Base-by-base conservation (phyloP, 1,140 invertebrate genomes). In the Zophobas atratus region DNA sequence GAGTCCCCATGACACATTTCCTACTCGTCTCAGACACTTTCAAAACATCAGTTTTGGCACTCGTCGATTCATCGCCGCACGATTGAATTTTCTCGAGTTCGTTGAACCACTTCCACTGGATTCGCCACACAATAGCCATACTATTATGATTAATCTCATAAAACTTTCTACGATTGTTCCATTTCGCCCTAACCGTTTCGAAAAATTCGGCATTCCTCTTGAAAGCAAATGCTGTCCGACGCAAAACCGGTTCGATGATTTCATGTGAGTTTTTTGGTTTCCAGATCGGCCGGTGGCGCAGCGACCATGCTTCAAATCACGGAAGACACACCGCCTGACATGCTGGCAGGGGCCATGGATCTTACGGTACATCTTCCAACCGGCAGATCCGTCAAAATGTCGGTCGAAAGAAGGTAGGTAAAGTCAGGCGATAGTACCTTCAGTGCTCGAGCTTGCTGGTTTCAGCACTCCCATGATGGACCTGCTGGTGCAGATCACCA, bases 381-480 rank as follows among this genome's bases (percentile, higher is more conserved):
- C 75, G 91, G 92, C n/a, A 89, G 90, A 79, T 84, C 88, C 53
- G 88, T 91, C 75, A 89, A 90, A 78, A 91, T 92, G 85, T 90
- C 90, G 49, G 92, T 94, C 1, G 91, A 93, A 81, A 86, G 93
- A 84, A 93, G 92, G 93, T 94, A 88, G 86, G 80, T 78, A 80
- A 76, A 75, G 35, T 8, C 46, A 4, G 34, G 49, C 4, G 6
- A 57, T 5, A 77, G 34, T 34, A 6, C 4, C 51, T 20, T 20
- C 20, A 20, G 20, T 20, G 20, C 20, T 20, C 20, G 41, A 20
- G 20, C 20, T 41, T 36, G 6, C 43, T 20, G 70, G 36, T 83
- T 89, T 75, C 88, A 95, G 94, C 83, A 94, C 92, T 5, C 93
- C 94, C 39, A 94, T 96, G 93, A 93, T 95, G 92, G 94, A 95